phyloP scores from a whole-genome alignment of 2,113 vertebrate species.

The Hippocampus barbouri region DNA sequence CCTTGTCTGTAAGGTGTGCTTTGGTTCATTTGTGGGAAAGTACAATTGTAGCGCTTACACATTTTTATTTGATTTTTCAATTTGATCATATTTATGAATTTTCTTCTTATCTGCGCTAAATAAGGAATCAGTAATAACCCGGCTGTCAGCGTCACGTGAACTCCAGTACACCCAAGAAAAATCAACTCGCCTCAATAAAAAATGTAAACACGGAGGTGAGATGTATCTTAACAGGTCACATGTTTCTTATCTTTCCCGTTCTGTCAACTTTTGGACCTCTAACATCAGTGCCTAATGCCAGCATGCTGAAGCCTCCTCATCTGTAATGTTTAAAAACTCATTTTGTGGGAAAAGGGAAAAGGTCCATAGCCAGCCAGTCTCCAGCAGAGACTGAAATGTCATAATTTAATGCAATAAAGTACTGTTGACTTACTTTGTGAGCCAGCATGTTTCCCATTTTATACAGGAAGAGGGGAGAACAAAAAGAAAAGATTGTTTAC shows the following conservation, averaged over 20 bases:
- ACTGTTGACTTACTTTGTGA: slow-evolving; percentile 23
- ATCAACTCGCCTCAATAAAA: not conserved
- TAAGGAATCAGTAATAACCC: slow-evolving; percentile 5
- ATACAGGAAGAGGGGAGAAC: slow-evolving; percentile 10
- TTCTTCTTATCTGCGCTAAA: too few species aligned
- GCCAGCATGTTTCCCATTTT: slow-evolving; percentile 30
- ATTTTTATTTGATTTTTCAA: too few species aligned
- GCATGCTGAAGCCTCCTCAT: slow-evolving; percentile 23
- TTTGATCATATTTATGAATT: too few species aligned
- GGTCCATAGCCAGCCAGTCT: slow-evolving; percentile 32
- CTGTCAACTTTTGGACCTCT: slow-evolving; percentile 14
- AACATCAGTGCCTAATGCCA: slow-evolving; percentile 24
- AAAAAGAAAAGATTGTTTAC: slow-evolving; percentile 45
- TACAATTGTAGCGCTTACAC: too few species aligned
- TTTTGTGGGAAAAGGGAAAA: slow-evolving; percentile 20
- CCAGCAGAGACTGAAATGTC: slow-evolving; percentile 10
- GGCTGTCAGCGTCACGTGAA: slow-evolving; percentile 1
- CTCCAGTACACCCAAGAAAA: slow-evolving; percentile 3
- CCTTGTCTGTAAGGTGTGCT: too few species aligned
- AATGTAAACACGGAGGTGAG: slow-evolving; percentile 4
- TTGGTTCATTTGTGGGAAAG: too few species aligned
- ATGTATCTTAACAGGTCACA: slow-evolving; percentile 2
- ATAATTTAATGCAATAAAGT: slow-evolving; percentile 55
- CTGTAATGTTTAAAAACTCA: slow-evolving; percentile 28
- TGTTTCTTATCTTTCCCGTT: slow-evolving; percentile 22